Base-by-base conservation (phyloP, 2,888 invertebrate species). In the Cheilosia pagana region DNA sequence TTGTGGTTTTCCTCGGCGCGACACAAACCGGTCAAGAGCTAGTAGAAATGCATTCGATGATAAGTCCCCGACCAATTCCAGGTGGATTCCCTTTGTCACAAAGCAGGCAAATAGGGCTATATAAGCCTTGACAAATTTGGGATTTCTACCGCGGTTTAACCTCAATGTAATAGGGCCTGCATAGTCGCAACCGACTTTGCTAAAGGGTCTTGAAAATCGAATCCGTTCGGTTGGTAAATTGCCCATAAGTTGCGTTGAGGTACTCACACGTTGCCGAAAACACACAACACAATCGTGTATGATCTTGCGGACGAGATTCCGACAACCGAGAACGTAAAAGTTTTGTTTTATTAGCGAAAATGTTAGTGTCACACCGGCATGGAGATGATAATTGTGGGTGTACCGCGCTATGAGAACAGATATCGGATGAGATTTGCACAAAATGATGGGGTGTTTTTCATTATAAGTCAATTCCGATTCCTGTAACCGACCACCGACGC, bases 211-310 rank as follows among this genome's bases (percentile, higher is more conserved):
- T 3, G 12, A 35, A 12, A 43, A 16, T 10, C 12, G 45, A 45
- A 45, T 45, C 3, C 50, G 2, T 16, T 23, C 50, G 19, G 2
- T 14, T 3, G 60, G 70, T 3, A 53, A 2, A 43, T 50, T 72
- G 25, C 41, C 71, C 71, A 60, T 60, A 31, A 25, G 31, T 23
- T 72, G 71, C 28, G 12, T 52, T 25, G 52, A 23, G 8, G 53
- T 16, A 7, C 1, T 14, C 5, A 25, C 10, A 2, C 71, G 23
- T 14, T 72, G 71, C 28, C 60, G 71, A 10, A 74, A 55, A 19
- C 72, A 74, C 8, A 19, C 35, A 1, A 74, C 35, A 25, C 57
- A 74, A 19, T 74, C 28, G 12, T 65, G 55, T 7, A 57, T 48
- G 5, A 65, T 10, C 4, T 55, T 53, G 0, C 62, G 72, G 10